phyloP scores from a whole-genome alignment of 2,113 vertebrate genomes.

The Morphnarchus princeps region DNA sequence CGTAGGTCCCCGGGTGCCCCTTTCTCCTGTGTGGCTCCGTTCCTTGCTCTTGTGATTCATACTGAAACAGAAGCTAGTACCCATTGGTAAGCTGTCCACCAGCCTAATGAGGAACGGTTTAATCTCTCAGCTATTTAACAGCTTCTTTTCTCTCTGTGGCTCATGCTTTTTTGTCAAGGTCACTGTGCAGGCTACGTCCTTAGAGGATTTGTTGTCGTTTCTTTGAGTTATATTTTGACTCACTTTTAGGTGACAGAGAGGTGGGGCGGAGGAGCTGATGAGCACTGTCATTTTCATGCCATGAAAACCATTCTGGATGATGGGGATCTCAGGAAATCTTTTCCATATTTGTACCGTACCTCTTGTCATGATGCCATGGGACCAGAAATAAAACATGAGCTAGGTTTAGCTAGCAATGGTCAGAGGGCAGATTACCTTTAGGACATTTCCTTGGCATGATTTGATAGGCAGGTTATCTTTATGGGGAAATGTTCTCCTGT shows the following conservation, averaged over 20 bases:
- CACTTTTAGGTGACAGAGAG: background rate
- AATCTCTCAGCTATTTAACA: background rate
- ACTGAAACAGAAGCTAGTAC: background rate
- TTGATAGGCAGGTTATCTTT: background rate
- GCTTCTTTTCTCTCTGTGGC: background rate
- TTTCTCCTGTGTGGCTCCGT: background rate
- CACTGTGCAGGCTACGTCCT: background rate
- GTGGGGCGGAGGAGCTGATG: background rate
- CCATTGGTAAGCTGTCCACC: background rate
- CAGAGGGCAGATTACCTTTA: background rate
- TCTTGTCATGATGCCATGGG: background rate
- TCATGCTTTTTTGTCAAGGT: background rate
- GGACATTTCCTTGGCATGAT: background rate
- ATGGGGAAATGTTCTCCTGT: background rate
- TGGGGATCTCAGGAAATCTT: background rate
- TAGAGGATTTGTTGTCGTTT: background rate
- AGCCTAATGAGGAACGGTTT: background rate
- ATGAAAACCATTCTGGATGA: background rate
- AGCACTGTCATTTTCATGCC: background rate
- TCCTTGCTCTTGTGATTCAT: background rate
- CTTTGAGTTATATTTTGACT: background rate
- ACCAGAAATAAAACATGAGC: background rate
- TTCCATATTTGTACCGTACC: background rate
- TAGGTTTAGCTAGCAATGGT: background rate
- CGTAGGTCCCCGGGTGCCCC: background rate